A percentile compares a stretch with the other conserved stretches of the same genome.
These are phyloP conservation scores for Heliconius nattereri DNA, from an alignment of 1,140 invertebrate genomes.

Conservation along the genomic window DNA sequence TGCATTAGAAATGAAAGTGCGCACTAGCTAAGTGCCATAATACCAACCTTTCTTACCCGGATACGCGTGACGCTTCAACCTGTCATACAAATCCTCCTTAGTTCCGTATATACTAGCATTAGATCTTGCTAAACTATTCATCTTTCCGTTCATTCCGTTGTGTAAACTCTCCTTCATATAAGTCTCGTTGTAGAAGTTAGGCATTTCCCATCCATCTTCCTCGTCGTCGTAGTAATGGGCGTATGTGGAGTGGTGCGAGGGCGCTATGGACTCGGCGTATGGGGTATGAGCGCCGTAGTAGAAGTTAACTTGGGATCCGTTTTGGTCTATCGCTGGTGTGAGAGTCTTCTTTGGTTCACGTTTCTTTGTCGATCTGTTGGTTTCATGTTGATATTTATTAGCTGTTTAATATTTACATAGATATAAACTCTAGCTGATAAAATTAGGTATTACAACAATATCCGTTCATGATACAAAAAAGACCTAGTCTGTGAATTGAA, in stretches of 20 bases:
- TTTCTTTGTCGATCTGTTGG: constrained; percentile 86
- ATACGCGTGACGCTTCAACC: constrained; percentile 96
- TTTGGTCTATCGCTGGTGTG: constrained; percentile 92
- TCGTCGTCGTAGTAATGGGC: constrained; percentile 97
- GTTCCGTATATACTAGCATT: constrained; percentile 97
- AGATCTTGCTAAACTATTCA: constrained; percentile 94
- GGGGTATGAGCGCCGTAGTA: constrained; percentile 95
- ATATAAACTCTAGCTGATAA: too few relatives aligned
- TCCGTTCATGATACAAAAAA: too few relatives aligned
- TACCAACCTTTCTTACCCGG: constrained; percentile 95
- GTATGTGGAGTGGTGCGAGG: constrained; percentile 96
- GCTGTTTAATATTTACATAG: not conserved
- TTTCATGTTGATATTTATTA: not conserved
- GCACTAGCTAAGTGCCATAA: constrained; percentile 73
- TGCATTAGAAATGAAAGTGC: constrained; percentile 56
- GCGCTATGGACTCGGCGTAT: constrained; percentile 96
- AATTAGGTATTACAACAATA: too few relatives aligned
- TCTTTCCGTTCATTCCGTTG: constrained; percentile 87
- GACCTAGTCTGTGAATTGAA: too few relatives aligned
- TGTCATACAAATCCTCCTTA: constrained; percentile 97
- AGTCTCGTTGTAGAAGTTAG: constrained; percentile 98
- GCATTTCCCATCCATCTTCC: constrained; percentile 98
- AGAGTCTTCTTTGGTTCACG: constrained; percentile 94
- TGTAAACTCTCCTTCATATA: constrained; percentile 97
- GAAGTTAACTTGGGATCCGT: constrained; percentile 96